Evolutionary conservation across 2,888 invertebrate species (phyloP), one percentile per base, ranked within the genome.

Genomic region (Xiphydria camelus): DNA sequence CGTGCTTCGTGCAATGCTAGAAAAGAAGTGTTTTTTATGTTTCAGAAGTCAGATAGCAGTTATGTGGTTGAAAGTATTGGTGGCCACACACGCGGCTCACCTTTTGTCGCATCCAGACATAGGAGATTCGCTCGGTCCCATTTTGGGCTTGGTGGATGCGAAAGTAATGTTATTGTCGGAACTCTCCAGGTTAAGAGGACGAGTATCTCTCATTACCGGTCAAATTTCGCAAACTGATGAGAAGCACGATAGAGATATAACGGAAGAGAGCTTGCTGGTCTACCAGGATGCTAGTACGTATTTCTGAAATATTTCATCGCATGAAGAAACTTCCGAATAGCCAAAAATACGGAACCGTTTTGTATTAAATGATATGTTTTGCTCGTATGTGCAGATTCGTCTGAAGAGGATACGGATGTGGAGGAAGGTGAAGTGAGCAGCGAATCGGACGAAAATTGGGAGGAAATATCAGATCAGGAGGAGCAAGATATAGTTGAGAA

Each of bases 81-180:
- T 86, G 14, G 76, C 79, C 40, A 74, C 78, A 6, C 86, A 86
- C 63, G 80, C 84, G 1, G 81, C 83, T 2, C 80, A 83, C 56
- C 69, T 87, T 14, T 76, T 85, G 63, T 80, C 85, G 3, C 82
- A 83, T 67, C 82, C 84, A 3, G 80, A 83, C 40, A 72, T 84
- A 21, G 75, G 80, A 4, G 80, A 82, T 21, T 65, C 80, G 9
- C 72, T 87, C 33, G 77, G 79, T 7, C 79, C 82, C 2, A 75
- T 84, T 49, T 75, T 84, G 59, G 80, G 80, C 48, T 76, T 80
- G 31, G 80, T 86, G 48, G 80, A 84, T 54, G 78, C 78, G 4
- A 75, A 85, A 54, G 70, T 82, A 35, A 70, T 73, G 9, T 68
- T 82, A 17, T 74, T 83, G 39, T 72, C 78, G 2, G 80, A 81